A percentile compares a stretch with the other conserved stretches of the same genome.
Conservation (phyloP, 2,888 invertebrate species). For the Hypolimnas misippus region DNA sequence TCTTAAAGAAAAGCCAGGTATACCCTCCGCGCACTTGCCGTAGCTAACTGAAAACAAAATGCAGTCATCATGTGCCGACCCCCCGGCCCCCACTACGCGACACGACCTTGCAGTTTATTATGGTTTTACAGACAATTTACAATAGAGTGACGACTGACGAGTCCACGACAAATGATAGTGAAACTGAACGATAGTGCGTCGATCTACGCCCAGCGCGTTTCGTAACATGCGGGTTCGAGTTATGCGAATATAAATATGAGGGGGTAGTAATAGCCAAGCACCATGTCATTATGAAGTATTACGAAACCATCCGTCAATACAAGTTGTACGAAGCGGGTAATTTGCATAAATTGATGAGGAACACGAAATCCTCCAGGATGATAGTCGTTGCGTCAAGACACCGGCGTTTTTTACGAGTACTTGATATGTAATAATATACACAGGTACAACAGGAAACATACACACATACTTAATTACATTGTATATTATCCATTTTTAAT, state of each 20-base stretch:
- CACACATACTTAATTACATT: neutral
- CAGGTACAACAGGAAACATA: neutral
- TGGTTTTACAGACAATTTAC: slow-evolving; percentile 81
- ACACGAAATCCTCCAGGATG: slow-evolving; percentile 44
- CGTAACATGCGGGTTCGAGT: slow-evolving; percentile 66
- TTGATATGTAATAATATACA: neutral
- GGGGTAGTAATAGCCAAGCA: slow-evolving; percentile 47
- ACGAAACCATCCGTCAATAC: slow-evolving; percentile 49
- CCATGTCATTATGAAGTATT: slow-evolving; percentile 53
- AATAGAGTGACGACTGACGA: slow-evolving; percentile 79
- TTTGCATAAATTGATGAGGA: slow-evolving; percentile 56
- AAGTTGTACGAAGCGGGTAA: slow-evolving; percentile 46
- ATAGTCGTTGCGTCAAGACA: slow-evolving; percentile 1
- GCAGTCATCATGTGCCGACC: slow-evolving; percentile 58
- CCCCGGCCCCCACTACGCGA: slow-evolving; percentile 69
- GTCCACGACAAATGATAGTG: slow-evolving; percentile 73
- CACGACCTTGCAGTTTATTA: slow-evolving; percentile 81
- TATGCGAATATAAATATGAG: slow-evolving; percentile 49
- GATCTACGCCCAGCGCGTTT: slow-evolving; percentile 60
- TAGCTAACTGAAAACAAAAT: slow-evolving; percentile 60
- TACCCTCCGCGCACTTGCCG: slow-evolving; percentile 23
- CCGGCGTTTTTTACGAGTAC: neutral
- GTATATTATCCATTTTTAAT: neutral
- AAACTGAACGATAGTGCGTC: slow-evolving; percentile 68
- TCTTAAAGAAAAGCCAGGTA: neutral